These are phyloP conservation scores for Achatina immaculata DNA, from an alignment of 1,140 invertebrate species.

Conservation along the genomic window DNA sequence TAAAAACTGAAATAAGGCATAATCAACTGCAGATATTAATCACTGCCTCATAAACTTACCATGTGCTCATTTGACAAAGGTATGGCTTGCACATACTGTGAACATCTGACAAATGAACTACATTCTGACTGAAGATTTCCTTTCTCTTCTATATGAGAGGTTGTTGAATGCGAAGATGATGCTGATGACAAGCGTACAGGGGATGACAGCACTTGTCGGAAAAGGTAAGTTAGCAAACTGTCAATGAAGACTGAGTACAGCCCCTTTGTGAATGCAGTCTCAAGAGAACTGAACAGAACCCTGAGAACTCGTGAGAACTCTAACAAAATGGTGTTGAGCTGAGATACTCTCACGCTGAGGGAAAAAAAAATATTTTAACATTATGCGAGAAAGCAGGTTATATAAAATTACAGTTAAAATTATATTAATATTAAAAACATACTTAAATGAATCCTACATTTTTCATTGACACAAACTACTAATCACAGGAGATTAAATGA, in stretches of 20 bases:
- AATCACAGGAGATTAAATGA: no score
- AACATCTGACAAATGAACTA: constrained; percentile 23
- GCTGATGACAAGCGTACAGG: not conserved
- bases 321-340: constrained; percentile 41
- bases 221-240: constrained; percentile 34
- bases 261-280: constrained; percentile 40
- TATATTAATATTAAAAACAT: not conserved
- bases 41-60: no score
- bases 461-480: no score
- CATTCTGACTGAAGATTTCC: not conserved
- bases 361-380: constrained; percentile 6
- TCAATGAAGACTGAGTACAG: constrained; percentile 33
- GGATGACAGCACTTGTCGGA: constrained; percentile 8
- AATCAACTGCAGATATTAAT: no score
- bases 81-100: not conserved
- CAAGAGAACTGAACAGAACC: constrained; percentile 50
- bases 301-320: constrained; percentile 47
- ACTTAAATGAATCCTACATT: no score
- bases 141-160: not conserved
- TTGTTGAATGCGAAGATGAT: not conserved
- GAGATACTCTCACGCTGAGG: constrained; percentile 34
- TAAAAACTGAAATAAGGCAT: no score
- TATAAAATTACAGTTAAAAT: constrained; percentile 4
- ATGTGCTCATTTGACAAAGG: constrained; percentile 38
- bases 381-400: not conserved